phyloP scores from a whole-genome alignment of 2,888 invertebrate genomes.

The Lithophane ornitopus region DNA sequence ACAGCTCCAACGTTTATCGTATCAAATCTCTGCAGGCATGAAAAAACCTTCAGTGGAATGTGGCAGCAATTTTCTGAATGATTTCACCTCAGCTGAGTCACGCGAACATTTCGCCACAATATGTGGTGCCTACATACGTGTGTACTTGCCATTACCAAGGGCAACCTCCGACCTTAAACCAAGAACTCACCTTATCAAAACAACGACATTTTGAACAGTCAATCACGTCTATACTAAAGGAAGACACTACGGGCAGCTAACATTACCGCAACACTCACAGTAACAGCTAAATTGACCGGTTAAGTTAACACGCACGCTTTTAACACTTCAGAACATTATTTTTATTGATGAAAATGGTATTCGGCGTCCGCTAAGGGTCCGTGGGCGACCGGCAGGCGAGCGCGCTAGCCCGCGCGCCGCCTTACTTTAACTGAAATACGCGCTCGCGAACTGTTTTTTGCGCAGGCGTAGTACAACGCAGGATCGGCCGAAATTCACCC shows the following conservation, averaged over 20 bases:
- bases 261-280: conserved; percentile 73
- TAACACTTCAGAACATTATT: conserved; percentile 76
- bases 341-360: conserved; percentile 84
- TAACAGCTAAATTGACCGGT: conserved; percentile 83
- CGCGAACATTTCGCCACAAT: conserved; percentile 79
- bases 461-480: conserved; percentile 85
- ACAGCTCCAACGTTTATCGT: conserved; percentile 46
- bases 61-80: conserved; percentile 78
- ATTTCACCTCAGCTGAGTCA: conserved; percentile 74
- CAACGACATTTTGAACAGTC: conserved; percentile 72
- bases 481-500: conserved; percentile 88
- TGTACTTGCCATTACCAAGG: conserved; percentile 80
- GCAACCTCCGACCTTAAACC: conserved; percentile 82
- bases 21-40: conserved; percentile 52
- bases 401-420: conserved; percentile 91
- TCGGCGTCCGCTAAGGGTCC: conserved; percentile 82
- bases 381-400: conserved; percentile 88
- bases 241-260: conserved; percentile 83
- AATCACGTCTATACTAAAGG: conserved; percentile 80
- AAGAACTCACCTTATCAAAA: conserved; percentile 87
- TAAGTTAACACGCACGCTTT: conserved; percentile 74
- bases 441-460: conserved; percentile 79
- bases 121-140: conserved; percentile 67
- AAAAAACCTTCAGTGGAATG: conserved; percentile 60
- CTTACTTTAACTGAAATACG: conserved; percentile 84